Evolutionary conservation across 2,888 invertebrate species (phyloP).

Genomic region (Cantharis flavilabris): DNA sequence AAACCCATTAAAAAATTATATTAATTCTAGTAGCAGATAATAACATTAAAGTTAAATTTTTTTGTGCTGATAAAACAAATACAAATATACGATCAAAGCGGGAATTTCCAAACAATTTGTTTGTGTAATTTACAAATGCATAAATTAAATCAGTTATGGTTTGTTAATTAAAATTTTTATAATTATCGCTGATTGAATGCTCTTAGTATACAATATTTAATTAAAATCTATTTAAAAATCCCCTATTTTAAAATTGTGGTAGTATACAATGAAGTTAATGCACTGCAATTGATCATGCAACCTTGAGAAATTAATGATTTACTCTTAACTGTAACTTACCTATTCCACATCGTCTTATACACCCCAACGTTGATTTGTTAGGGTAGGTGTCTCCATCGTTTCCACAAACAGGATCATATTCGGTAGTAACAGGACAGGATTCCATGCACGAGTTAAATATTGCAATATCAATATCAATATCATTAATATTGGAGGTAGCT

Average conservation of each 20-base stretch:
- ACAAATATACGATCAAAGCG: background rate
- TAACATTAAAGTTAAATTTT: background rate
- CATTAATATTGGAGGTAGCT: background rate
- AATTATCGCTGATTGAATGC: background rate
- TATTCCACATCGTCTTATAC: slow-evolving; percentile 55
- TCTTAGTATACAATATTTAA: no score
- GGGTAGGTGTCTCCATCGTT: slow-evolving; percentile 52
- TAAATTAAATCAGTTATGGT: background rate
- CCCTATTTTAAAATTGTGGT: background rate
- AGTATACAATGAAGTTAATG: no score
- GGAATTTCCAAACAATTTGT: background rate
- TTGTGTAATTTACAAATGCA: background rate
- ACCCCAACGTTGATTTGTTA: slow-evolving; percentile 51
- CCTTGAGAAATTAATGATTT: background rate
- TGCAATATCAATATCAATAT: background rate
- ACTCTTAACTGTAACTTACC: slow-evolving; percentile 47
- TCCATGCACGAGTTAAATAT: slow-evolving; percentile 30
- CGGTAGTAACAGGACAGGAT: slow-evolving; percentile 49
- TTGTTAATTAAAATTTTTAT: background rate
- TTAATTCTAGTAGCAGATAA: background rate
- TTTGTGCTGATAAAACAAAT: background rate
- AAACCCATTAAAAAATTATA: background rate
- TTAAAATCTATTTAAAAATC: background rate
- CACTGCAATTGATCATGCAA: no score
- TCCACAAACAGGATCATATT: slow-evolving; percentile 59